These are phyloP conservation scores for Synodontis membranacea DNA, from an alignment of 2,113 vertebrate genomes.

Conservation along the genomic window DNA sequence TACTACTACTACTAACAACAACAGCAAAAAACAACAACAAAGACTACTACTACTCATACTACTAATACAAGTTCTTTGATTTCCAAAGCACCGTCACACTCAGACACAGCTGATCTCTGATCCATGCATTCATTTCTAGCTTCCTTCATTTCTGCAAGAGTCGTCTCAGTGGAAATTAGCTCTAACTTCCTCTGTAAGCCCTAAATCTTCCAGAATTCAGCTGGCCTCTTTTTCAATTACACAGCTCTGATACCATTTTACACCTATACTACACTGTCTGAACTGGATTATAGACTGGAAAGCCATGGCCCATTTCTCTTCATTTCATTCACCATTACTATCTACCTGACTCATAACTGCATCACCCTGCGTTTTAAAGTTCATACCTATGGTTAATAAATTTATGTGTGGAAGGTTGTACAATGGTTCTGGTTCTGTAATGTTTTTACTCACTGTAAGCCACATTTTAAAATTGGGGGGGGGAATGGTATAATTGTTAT, in stretches of 20 bases:
- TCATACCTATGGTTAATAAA: neutral
- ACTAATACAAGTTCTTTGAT: neutral
- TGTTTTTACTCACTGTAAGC: neutral
- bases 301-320: neutral
- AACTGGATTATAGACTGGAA: neutral
- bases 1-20: neutral
- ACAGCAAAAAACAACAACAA: too few relatives aligned
- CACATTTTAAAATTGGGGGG: neutral
- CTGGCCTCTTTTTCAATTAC: neutral
- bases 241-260: neutral
- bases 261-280: neutral
- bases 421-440: neutral
- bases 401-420: neutral
- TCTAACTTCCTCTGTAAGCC: neutral
- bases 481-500: neutral
- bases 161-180: neutral
- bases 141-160: neutral
- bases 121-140: neutral
- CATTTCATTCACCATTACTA: neutral
- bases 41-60: neutral
- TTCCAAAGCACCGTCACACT: neutral
- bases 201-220: neutral
- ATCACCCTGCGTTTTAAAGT: neutral
- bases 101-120: neutral
- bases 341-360: too few relatives aligned